Evolutionary conservation across 2,797 vertebrate genomes (phyloP).

Genomic region (Alectoris magna): DNA sequence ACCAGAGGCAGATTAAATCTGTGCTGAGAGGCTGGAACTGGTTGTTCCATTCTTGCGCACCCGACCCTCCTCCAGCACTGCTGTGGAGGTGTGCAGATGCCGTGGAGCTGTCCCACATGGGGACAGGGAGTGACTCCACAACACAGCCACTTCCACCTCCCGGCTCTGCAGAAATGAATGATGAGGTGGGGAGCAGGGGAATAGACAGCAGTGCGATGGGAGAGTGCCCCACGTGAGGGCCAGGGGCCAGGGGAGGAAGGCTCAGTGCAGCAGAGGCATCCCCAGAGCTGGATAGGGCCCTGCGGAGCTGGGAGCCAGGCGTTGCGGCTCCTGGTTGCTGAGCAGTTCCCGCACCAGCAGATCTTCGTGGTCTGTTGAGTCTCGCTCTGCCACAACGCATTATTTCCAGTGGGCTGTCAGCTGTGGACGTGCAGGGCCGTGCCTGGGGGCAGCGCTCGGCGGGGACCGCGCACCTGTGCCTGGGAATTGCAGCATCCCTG

Average conservation of each 20-base stretch:
- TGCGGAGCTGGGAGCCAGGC: constrained; percentile 46
- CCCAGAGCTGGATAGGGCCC: constrained; percentile 8
- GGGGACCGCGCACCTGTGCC: constrained; percentile 87
- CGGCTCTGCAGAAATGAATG: fast-evolving
- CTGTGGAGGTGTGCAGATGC: fast-evolving
- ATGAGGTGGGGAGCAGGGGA: not conserved
- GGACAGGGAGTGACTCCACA: not conserved
- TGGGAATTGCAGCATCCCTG: constrained; percentile 76
- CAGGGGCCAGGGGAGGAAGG: not conserved
- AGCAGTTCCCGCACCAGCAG: constrained; percentile 74
- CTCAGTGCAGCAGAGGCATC: not conserved
- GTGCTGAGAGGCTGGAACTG: constrained; percentile 68
- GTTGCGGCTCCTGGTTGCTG: constrained; percentile 62
- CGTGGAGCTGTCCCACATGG: fast-evolving
- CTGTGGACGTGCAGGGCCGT: constrained; percentile 72
- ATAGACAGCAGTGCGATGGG: not conserved
- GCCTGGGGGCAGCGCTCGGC: constrained; percentile 73
- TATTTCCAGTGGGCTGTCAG: constrained; percentile 88
- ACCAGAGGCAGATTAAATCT: constrained; percentile 71
- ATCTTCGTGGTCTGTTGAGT: constrained; percentile 77
- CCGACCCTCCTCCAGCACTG: not conserved
- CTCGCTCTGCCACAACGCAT: constrained; percentile 89
- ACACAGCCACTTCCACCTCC: not conserved
- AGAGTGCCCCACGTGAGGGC: not conserved
- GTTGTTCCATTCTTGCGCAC: constrained; percentile 67